A percentile compares a stretch with the other conserved stretches of the same genome.
Evolutionary conservation across 1,140 invertebrate genomes (phyloP).

Genomic region (Hormaphis cornu): DNA sequence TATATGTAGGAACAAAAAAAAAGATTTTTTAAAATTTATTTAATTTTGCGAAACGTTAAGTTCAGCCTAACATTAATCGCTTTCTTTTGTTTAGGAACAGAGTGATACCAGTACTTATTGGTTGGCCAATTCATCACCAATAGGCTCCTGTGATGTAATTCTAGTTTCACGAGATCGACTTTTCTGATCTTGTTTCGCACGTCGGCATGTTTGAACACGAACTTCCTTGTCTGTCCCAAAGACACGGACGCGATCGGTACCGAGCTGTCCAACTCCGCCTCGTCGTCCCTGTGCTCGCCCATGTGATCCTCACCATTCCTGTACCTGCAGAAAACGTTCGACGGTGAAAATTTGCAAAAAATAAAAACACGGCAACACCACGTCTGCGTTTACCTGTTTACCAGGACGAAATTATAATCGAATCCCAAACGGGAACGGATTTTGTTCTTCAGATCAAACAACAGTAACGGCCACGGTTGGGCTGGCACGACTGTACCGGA

Average conservation of each 20-base stretch:
- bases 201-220: conserved; percentile 56
- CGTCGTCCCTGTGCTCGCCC: conserved; percentile 62
- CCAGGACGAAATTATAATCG: conserved; percentile 59
- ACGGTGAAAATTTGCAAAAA: neutral
- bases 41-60: conserved; percentile 55
- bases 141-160: conserved; percentile 55
- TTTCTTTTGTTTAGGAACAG: conserved; percentile 52
- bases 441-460: conserved; percentile 48
- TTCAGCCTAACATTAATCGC: conserved; percentile 52
- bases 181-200: conserved; percentile 43
- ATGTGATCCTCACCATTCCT: conserved; percentile 60
- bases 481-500: conserved; percentile 54
- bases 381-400: conserved; percentile 52
- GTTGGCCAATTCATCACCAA: conserved; percentile 64
- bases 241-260: conserved; percentile 60
- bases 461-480: conserved; percentile 50
- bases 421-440: conserved; percentile 47
- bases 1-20: neutral
- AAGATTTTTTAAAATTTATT: neutral
- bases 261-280: conserved; percentile 52
- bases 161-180: conserved; percentile 48
- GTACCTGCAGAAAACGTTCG: too few species aligned
- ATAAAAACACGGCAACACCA: neutral
- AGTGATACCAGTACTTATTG: conserved; percentile 62
- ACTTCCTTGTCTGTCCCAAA: conserved; percentile 55